Percentiles rank a stretch among this genome's conserved stretches.
These are phyloP conservation scores for Tanaodytes sp. DNA, from an alignment of 2,888 invertebrate genomes.

Conservation along the genomic window DNA sequence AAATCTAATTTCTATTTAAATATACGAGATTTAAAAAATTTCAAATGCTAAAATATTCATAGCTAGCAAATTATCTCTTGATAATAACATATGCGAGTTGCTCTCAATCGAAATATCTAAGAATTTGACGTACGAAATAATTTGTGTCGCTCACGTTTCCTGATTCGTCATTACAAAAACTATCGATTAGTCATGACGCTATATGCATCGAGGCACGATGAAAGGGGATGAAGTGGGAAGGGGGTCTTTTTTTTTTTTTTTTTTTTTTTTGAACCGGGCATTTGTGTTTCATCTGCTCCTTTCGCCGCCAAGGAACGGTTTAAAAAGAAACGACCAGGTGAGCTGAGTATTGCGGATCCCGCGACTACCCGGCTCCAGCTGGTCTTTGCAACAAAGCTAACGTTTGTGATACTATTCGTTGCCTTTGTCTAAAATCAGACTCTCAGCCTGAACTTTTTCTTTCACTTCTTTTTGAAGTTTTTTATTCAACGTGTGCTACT, in stretches of 20 bases:
- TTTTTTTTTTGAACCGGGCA: constrained; percentile 31
- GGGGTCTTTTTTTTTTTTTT: too few species aligned
- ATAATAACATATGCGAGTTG: too few species aligned
- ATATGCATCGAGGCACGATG: not conserved
- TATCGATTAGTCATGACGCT: constrained; percentile 34
- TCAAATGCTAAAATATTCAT: too few species aligned
- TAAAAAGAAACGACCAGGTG: constrained; percentile 53
- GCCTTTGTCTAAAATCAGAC: constrained; percentile 39
- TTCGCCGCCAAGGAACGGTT: constrained; percentile 40
- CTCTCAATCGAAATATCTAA: too few species aligned
- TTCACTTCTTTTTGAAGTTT: too few species aligned
- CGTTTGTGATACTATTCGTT: constrained; percentile 34
- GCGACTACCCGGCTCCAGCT: constrained; percentile 44
- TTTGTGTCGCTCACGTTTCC: constrained; percentile 20
- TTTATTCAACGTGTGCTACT: too few species aligned
- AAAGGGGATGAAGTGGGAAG: constrained; percentile 30
- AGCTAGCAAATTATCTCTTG: too few species aligned
- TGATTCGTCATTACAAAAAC: constrained; percentile 30
- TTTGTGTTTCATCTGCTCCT: constrained; percentile 51
- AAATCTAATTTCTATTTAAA: too few species aligned
- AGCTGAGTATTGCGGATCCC: constrained; percentile 33
- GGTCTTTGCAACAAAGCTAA: constrained; percentile 52
- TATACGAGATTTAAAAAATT: too few species aligned
- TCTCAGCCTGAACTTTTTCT: constrained; percentile 21
- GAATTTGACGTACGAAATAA: constrained; percentile 18